Percentiles rank a stretch among this genome's conserved stretches.
phyloP scores from a whole-genome alignment of 2,888 invertebrate genomes.

The Troides oblongomaculatus region DNA sequence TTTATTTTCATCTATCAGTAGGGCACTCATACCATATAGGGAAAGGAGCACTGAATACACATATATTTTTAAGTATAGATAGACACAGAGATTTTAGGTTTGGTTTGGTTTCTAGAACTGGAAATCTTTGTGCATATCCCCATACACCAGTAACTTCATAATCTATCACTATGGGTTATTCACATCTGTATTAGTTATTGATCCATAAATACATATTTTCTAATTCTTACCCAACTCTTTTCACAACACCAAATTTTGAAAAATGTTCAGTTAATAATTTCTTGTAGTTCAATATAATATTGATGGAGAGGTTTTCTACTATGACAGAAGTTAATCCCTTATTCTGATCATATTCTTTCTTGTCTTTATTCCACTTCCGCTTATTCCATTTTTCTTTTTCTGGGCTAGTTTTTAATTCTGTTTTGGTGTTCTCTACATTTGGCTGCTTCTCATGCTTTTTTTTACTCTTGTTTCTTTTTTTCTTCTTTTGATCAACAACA shows the following conservation, averaged over 20 bases:
- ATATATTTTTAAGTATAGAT: too few relatives aligned
- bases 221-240: constrained; percentile 58
- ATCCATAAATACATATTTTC: background rate
- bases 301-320: constrained; percentile 61
- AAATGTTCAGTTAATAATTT: constrained; percentile 59
- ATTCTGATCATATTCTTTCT: constrained; percentile 43
- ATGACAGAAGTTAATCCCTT: constrained; percentile 46
- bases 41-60: too few relatives aligned
- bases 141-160: too few relatives aligned
- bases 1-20: too few relatives aligned
- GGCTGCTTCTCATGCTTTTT: constrained; percentile 45
- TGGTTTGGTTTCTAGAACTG: too few relatives aligned
- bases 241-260: constrained; percentile 55
- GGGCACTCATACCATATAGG: too few relatives aligned
- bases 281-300: constrained; percentile 56
- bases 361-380: constrained; percentile 67
- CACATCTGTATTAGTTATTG: too few relatives aligned
- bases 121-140: too few relatives aligned
- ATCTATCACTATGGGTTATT: too few relatives aligned
- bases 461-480: constrained; percentile 50
- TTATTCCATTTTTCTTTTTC: constrained; percentile 65
- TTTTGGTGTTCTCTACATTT: constrained; percentile 29
- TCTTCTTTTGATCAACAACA: constrained; percentile 61
- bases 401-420: constrained; percentile 43
- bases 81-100: too few relatives aligned